Conservation (phyloP, 2,113 vertebrate species). For the Montifringilla adamsi region DNA sequence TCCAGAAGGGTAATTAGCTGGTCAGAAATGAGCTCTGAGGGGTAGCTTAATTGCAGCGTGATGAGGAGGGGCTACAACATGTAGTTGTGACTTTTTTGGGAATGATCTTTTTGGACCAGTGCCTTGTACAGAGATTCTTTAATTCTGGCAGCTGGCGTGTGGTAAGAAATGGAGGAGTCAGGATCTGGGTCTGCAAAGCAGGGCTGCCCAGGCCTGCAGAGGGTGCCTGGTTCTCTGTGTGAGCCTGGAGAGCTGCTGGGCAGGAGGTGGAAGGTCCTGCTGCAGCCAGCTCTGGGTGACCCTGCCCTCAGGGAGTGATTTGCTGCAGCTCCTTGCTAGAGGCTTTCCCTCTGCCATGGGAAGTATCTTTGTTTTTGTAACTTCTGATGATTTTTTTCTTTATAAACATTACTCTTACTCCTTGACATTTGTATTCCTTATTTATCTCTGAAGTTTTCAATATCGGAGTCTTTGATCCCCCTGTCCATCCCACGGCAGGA, state of each 20-base stretch:
- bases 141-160: neutral
- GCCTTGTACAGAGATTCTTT: neutral
- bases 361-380: neutral
- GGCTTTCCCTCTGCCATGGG: neutral
- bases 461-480: neutral
- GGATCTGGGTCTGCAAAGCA: neutral
- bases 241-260: neutral
- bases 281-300: neutral
- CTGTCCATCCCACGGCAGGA: neutral
- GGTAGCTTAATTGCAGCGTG: neutral
- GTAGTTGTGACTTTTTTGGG: neutral
- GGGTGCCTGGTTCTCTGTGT: neutral
- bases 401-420: neutral
- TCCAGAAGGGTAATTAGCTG: neutral
- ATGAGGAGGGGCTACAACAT: neutral
- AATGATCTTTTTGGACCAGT: neutral
- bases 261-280: neutral
- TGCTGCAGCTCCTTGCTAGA: neutral
- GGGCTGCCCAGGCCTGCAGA: neutral
- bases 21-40: neutral
- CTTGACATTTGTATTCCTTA: accelerated
- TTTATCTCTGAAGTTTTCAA: neutral
- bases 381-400: neutral
- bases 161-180: neutral
- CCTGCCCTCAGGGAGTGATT: neutral